Evolutionary conservation across 2,797 vertebrate genomes (phyloP).

Genomic region (Otolemur crassicaudatus): DNA sequence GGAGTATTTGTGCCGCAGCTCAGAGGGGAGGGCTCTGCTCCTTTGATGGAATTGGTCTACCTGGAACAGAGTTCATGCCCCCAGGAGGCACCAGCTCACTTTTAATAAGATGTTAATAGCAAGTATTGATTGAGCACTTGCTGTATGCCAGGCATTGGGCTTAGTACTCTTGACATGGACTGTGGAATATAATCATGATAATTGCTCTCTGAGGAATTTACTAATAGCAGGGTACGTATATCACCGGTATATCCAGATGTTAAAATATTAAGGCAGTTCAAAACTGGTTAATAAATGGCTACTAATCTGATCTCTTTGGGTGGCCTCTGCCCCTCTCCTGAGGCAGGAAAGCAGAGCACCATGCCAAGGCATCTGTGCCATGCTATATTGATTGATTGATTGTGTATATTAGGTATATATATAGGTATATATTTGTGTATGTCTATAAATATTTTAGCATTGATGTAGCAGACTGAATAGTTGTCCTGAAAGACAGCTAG

Average conservation of each 20-base stretch:
- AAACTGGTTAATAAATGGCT: not conserved
- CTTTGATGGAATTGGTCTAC: not conserved
- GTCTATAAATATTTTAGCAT: not conserved
- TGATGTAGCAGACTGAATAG: not conserved
- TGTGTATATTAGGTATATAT: not conserved
- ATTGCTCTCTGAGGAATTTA: not conserved
- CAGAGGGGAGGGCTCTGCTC: not conserved
- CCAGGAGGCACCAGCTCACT: not conserved
- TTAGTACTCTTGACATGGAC: not conserved
- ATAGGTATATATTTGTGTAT: not conserved
- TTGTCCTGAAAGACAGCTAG: not conserved
- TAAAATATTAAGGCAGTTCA: not conserved
- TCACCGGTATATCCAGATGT: not conserved
- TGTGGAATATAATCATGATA: not conserved
- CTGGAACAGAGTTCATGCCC: not conserved
- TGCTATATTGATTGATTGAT: not conserved
- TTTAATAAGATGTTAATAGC: not conserved
- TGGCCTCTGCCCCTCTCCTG: not conserved
- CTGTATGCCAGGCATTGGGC: not conserved
- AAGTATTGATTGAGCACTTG: conserved; percentile 8
- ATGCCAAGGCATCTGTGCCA: not conserved
- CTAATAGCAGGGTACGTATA: not conserved
- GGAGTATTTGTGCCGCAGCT: not conserved
- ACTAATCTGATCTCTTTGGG: not conserved
- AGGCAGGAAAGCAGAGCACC: not conserved